Conservation (phyloP, 2,797 vertebrate species). For the Falco novaeseelandiae region DNA sequence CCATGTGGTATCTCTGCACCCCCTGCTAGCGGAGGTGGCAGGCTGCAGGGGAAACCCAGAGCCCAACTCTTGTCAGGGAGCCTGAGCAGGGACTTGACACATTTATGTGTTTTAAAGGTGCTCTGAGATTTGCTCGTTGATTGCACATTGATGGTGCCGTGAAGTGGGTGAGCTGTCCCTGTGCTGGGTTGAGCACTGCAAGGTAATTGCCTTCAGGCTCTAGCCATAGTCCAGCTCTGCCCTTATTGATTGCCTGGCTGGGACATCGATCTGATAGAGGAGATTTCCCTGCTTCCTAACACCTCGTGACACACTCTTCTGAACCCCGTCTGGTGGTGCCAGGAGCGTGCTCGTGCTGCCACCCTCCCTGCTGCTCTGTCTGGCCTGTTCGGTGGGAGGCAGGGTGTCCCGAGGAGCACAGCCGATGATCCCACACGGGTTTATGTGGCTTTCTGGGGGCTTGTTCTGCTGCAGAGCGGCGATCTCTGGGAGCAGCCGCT, state of each 20-base stretch:
- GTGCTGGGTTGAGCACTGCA: not conserved
- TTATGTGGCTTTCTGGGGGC: not conserved
- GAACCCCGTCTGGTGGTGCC: not conserved
- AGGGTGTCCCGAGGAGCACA: not conserved
- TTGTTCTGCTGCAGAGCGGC: rapidly evolving
- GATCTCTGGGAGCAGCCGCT: not conserved
- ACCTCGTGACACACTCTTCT: not conserved
- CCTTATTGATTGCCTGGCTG: not conserved
- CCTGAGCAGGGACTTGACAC: not conserved
- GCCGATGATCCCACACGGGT: rapidly evolving
- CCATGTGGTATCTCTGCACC: rapidly evolving
- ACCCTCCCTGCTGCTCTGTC: not conserved
- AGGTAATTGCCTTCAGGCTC: not conserved
- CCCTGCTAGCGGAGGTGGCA: not conserved
- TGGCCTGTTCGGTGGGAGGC: rapidly evolving
- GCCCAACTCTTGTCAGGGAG: not conserved
- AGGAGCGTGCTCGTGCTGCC: rapidly evolving
- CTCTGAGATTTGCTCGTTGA: not conserved
- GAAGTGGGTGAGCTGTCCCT: not conserved
- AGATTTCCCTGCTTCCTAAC: not conserved
- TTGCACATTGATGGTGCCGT: not conserved
- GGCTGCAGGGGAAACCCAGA: not conserved
- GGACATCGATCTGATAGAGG: not conserved
- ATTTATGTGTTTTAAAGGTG: not conserved
- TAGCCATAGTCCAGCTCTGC: rapidly evolving